Evolutionary conservation across 1,140 invertebrate species (phyloP).

Genomic region (Cepaea nemoralis): DNA sequence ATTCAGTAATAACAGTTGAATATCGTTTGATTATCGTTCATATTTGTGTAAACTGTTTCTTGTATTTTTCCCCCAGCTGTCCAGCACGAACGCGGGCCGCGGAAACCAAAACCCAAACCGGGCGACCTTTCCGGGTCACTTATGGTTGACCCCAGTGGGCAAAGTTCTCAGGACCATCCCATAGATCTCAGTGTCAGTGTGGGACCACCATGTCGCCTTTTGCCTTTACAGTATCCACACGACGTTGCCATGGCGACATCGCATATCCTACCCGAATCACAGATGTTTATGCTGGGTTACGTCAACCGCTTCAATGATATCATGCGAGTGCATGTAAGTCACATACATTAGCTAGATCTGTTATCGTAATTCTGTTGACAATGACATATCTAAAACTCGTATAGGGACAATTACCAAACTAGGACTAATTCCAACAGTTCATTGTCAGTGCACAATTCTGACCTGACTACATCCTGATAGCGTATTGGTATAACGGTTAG

Average conservation of each 20-base stretch:
- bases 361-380: too few species aligned
- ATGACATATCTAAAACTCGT: too few species aligned
- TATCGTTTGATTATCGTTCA: too few species aligned
- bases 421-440: too few species aligned
- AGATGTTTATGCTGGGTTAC: slow-evolving; percentile 47
- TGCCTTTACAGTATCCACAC: slow-evolving; percentile 36
- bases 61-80: slow-evolving; percentile 71
- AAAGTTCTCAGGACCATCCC: slow-evolving; percentile 40
- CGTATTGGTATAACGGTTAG: too few species aligned
- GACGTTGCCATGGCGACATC: neutral
- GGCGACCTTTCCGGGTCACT: slow-evolving; percentile 12
- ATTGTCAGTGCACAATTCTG: too few species aligned
- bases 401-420: too few species aligned
- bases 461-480: too few species aligned
- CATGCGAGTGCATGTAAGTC: slow-evolving; percentile 33
- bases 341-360: too few species aligned
- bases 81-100: slow-evolving; percentile 77
- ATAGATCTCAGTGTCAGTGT: slow-evolving; percentile 48
- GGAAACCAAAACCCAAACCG: slow-evolving; percentile 74
- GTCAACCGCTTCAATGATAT: slow-evolving; percentile 35
- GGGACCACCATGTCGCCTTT: slow-evolving; percentile 11
- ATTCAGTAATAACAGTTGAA: too few species aligned
- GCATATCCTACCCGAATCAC: slow-evolving; percentile 10
- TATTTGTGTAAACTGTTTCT: neutral
- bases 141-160: slow-evolving; percentile 21